Evolutionary conservation across 2,797 vertebrate species (phyloP).

Genomic region (Chaetodon trifasciatus): DNA sequence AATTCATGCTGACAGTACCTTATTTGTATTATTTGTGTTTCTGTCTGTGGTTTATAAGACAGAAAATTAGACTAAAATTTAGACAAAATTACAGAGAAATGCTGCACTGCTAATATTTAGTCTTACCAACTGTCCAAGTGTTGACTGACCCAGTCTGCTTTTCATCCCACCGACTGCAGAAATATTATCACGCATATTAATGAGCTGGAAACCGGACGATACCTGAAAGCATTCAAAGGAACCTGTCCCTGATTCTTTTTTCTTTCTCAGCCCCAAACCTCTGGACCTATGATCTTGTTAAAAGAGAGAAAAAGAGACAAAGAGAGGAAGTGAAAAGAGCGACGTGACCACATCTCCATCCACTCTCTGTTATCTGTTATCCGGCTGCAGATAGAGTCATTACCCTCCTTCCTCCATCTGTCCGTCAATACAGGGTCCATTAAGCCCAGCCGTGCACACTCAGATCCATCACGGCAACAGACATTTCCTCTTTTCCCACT

Average conservation of each 20-base stretch:
- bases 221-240: conserved; percentile 42
- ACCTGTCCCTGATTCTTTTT: conserved; percentile 19
- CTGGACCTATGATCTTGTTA: conserved; percentile 58
- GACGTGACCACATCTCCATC: conserved; percentile 71
- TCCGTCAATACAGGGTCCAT: conserved; percentile 82
- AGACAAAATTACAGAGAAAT: neutral
- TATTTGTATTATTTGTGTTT: neutral
- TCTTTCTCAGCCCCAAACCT: neutral
- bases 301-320: conserved; percentile 62
- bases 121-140: neutral
- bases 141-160: conserved; percentile 17
- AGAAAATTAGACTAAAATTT: neutral
- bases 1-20: neutral
- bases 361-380: conserved; percentile 68
- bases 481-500: conserved; percentile 78
- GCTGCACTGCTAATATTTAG: neutral
- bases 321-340: conserved; percentile 65
- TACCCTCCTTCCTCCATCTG: conserved; percentile 80
- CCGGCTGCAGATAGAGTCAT: conserved; percentile 78
- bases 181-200: conserved; percentile 40
- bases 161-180: conserved; percentile 32
- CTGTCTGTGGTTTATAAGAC: neutral
- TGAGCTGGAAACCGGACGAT: conserved; percentile 38
- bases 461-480: conserved; percentile 70
- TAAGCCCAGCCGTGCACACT: conserved; percentile 64